These are phyloP conservation scores for Marmota monax DNA, from an alignment of 2,113 vertebrate genomes.

Conservation along the genomic window DNA sequence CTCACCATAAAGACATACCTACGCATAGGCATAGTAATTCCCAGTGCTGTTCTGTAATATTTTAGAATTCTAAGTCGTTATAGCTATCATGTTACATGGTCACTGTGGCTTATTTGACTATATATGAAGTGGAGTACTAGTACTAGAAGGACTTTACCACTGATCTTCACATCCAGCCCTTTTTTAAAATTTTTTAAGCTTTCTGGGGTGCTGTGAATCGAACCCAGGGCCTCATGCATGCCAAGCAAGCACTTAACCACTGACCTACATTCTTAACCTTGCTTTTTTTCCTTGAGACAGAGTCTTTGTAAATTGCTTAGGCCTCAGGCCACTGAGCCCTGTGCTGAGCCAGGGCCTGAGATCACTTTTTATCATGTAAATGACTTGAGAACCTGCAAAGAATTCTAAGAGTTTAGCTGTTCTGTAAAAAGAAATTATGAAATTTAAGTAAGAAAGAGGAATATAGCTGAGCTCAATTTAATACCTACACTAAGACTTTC, in stretches of 20 bases:
- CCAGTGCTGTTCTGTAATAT: not conserved
- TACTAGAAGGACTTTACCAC: too few relatives aligned
- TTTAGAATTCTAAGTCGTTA: slow-evolving; percentile 54
- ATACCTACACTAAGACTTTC: not conserved
- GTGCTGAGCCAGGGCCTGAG: not conserved
- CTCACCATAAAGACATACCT: slow-evolving; percentile 16
- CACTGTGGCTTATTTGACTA: slow-evolving; percentile 26
- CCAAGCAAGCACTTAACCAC: too few relatives aligned
- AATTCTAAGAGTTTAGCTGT: slow-evolving; percentile 36
- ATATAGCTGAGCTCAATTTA: slow-evolving; percentile 23
- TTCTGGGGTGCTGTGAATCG: too few relatives aligned
- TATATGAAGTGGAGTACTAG: too few relatives aligned
- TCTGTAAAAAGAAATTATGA: slow-evolving; percentile 23
- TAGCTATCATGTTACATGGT: slow-evolving; percentile 22
- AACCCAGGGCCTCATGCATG: too few relatives aligned
- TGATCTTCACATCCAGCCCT: too few relatives aligned
- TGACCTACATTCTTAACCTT: too few relatives aligned
- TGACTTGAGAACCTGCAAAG: not conserved
- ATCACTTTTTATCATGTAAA: slow-evolving; percentile 10
- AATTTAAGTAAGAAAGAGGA: slow-evolving; percentile 33
- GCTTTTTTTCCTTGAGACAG: too few relatives aligned
- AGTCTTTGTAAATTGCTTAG: too few relatives aligned
- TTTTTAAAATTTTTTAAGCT: too few relatives aligned
- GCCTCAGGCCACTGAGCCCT: too few relatives aligned
- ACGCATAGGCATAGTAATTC: not conserved